phyloP scores from a whole-genome alignment of 2,888 invertebrate genomes.

The Eudemis profundana region DNA sequence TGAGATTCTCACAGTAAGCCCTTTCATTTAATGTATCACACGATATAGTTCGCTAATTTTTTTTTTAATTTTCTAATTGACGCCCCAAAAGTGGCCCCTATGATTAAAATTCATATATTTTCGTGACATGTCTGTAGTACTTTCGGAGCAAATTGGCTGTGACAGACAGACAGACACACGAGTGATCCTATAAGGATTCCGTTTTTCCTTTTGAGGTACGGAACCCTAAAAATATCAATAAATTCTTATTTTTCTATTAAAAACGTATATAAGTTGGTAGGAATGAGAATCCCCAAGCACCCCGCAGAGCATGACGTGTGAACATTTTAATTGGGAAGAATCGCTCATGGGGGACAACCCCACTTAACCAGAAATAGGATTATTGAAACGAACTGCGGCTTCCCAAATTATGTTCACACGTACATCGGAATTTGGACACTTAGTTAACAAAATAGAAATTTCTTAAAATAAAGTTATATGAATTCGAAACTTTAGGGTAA shows the following conservation, averaged over 20 bases:
- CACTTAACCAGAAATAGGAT: slow-evolving; percentile 60
- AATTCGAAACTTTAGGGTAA: slow-evolving; percentile 16
- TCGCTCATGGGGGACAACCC: slow-evolving; percentile 66
- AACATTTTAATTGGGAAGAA: slow-evolving; percentile 79
- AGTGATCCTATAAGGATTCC: too few relatives aligned
- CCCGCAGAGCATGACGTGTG: slow-evolving; percentile 80
- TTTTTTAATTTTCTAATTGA: too few relatives aligned
- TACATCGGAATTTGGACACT: slow-evolving; percentile 36
- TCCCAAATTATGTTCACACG: slow-evolving; percentile 34
- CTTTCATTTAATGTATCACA: too few relatives aligned
- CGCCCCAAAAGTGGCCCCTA: too few relatives aligned
- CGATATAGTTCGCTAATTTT: too few relatives aligned
- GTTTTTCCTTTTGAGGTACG: too few relatives aligned
- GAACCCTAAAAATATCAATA: slow-evolving; percentile 11
- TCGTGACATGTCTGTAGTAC: too few relatives aligned
- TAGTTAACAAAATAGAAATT: slow-evolving; percentile 31
- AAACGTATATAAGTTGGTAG: slow-evolving; percentile 43
- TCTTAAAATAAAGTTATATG: slow-evolving; percentile 24
- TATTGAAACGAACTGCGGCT: slow-evolving; percentile 54
- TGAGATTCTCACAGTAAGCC: too few relatives aligned
- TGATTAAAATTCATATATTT: too few relatives aligned
- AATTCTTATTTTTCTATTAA: slow-evolving; percentile 31
- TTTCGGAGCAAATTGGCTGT: too few relatives aligned
- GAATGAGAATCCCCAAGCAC: slow-evolving; percentile 50
- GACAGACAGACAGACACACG: too few relatives aligned